Percentiles rank a stretch among this genome's conserved stretches.
These are phyloP conservation scores for Bagarius yarrelli DNA, from an alignment of 2,113 vertebrate genomes.

Conservation along the genomic window DNA sequence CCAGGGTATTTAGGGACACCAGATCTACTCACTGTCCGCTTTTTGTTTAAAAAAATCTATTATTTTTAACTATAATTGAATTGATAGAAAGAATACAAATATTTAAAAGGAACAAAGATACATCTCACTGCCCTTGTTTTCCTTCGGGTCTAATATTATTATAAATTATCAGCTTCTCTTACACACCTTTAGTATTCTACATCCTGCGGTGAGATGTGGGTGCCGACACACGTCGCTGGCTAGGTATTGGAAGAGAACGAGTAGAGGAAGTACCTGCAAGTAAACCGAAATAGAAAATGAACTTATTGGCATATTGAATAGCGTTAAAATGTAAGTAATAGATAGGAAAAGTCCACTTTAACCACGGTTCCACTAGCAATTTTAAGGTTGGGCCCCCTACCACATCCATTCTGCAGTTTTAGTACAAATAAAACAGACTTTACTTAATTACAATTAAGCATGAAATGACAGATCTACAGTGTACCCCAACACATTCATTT, in stretches of 20 bases:
- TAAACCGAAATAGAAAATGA: conserved; percentile 6
- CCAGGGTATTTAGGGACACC: no score
- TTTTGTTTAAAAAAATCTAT: neutral
- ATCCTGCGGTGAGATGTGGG: conserved; percentile 72
- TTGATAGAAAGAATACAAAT: neutral
- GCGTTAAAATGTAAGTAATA: neutral
- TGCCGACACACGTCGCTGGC: conserved; percentile 82
- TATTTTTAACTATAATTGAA: neutral
- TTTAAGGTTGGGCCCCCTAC: no score
- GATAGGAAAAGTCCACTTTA: neutral
- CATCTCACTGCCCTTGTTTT: no score
- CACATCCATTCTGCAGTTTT: no score
- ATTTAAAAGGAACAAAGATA: neutral
- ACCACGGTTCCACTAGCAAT: no score
- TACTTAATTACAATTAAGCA: neutral
- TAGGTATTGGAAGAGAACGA: conserved; percentile 83
- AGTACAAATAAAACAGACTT: no score
- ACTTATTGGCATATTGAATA: neutral
- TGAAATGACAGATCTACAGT: neutral
- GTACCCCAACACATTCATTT: no score
- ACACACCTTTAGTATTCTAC: conserved; percentile 86
- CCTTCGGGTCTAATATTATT: neutral
- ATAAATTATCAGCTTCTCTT: neutral
- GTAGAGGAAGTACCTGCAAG: conserved; percentile 81
- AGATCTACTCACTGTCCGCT: neutral